These are phyloP conservation scores for Heliopora coerulea DNA, from an alignment of 92 coral and sea anemone species.

Conservation along the genomic window DNA sequence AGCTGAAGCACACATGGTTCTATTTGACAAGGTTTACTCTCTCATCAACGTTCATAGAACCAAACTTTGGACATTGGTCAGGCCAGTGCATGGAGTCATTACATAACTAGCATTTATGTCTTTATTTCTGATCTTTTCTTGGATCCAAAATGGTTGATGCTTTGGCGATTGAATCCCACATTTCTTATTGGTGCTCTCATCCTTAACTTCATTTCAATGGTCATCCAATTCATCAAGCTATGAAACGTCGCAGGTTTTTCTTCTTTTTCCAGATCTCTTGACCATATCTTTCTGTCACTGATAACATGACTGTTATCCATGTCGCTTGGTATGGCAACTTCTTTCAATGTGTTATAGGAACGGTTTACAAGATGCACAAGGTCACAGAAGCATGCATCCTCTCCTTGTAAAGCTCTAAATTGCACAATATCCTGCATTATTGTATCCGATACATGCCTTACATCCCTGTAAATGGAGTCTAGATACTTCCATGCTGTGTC, in stretches of 20 bases:
- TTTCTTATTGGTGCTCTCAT: neutral
- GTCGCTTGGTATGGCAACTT: constrained; percentile 53
- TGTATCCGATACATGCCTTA: constrained; percentile 45
- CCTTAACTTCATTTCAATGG: constrained; percentile 40
- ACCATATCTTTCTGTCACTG: constrained; percentile 35
- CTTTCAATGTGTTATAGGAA: constrained; percentile 44
- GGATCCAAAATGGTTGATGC: neutral
- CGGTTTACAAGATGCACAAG: constrained; percentile 46
- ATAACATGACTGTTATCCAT: constrained; percentile 56
- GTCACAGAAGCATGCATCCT: constrained; percentile 59
- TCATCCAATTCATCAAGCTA: constrained; percentile 56
- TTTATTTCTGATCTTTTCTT: neutral
- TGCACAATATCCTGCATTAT: constrained; percentile 46
- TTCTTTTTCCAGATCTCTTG: constrained; percentile 47
- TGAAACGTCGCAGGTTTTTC: constrained; percentile 49
- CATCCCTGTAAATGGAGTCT: constrained; percentile 55
- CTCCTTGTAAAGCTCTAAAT: constrained; percentile 52
- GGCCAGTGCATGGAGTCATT: constrained; percentile 47
- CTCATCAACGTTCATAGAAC: constrained; percentile 39
- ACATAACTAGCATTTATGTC: constrained; percentile 50
- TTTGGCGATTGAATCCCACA: no score
- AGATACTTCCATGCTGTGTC: constrained; percentile 47
- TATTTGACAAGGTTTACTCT: constrained; percentile 56
- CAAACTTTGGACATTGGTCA: constrained; percentile 48
- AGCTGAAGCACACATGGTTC: constrained; percentile 52